Percentiles rank a stretch among this genome's conserved stretches.
phyloP scores from a whole-genome alignment of 2,113 vertebrate species.

The Atherinomorus stipes region DNA sequence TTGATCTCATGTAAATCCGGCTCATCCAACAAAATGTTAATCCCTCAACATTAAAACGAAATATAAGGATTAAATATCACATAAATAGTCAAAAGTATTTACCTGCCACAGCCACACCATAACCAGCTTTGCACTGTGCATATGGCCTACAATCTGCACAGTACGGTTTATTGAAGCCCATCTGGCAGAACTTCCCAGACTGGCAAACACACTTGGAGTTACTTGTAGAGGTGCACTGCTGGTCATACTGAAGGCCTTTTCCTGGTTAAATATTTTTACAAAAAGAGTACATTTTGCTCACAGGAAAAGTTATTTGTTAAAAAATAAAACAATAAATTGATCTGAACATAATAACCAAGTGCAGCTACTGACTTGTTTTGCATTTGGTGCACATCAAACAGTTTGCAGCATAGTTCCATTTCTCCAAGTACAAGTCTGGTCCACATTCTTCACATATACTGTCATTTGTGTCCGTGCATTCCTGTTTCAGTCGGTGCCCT shows the following conservation, averaged over 20 bases:
- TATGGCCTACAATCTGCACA: conserved; percentile 35
- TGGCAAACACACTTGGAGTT: conserved; percentile 68
- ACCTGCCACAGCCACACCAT: conserved; percentile 64
- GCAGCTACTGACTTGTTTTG: conserved; percentile 46
- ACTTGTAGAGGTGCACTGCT: conserved; percentile 53
- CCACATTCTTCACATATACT: conserved; percentile 68
- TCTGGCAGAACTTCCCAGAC: conserved; percentile 56
- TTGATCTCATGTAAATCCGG: neutral
- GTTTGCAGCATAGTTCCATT: conserved; percentile 44
- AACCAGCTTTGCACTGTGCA: conserved; percentile 35
- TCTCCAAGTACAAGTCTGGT: conserved; percentile 25
- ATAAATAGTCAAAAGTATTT: conserved; percentile 26
- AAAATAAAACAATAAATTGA: neutral
- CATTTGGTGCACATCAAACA: conserved; percentile 71
- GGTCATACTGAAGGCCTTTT: conserved; percentile 47
- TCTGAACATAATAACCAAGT: neutral
- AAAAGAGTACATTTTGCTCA: conserved; percentile 1
- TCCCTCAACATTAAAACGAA: neutral
- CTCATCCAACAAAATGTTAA: neutral
- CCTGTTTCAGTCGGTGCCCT: conserved; percentile 33
- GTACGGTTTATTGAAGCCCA: accelerated
- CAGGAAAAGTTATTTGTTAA: neutral
- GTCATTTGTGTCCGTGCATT: conserved; percentile 52
- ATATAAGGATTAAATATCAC: neutral
- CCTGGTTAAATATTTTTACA: conserved; percentile 52